Evolutionary conservation across 2,797 vertebrate genomes (phyloP).

Genomic region (Macropus fuliginosus): DNA sequence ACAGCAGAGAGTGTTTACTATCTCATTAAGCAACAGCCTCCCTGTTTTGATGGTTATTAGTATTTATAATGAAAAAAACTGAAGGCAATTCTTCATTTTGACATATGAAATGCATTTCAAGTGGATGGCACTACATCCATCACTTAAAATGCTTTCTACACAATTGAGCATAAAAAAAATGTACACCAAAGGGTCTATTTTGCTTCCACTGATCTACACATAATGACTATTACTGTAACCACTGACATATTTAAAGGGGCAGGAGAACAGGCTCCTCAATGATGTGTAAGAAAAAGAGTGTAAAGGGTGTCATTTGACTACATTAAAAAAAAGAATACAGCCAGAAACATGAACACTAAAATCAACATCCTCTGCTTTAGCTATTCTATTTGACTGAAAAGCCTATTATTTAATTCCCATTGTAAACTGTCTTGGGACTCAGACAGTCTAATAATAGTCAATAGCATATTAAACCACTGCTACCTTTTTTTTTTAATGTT

Average conservation of each 20-base stretch:
- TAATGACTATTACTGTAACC: accelerated
- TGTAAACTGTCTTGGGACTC: slow-evolving; percentile 4
- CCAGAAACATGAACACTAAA: neutral
- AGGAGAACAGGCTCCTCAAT: neutral
- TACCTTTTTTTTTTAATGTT: neutral
- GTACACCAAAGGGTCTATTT: neutral
- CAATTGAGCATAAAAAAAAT: neutral
- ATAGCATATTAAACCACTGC: neutral
- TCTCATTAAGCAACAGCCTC: neutral
- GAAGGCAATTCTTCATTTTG: neutral
- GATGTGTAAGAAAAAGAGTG: neutral
- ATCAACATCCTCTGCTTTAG: neutral
- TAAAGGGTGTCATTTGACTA: neutral
- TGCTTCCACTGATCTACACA: accelerated
- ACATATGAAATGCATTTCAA: neutral
- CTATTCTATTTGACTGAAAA: slow-evolving; percentile 8
- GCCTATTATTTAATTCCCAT: slow-evolving; percentile 48
- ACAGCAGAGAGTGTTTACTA: neutral
- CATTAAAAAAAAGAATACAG: neutral
- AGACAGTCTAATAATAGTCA: neutral
- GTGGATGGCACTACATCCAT: neutral
- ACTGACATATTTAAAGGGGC: neutral
- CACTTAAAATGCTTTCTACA: neutral
- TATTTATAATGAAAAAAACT: neutral
- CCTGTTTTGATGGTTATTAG: neutral